phyloP scores from a whole-genome alignment of 2,113 vertebrate genomes.

The Elephantulus edwardii region DNA sequence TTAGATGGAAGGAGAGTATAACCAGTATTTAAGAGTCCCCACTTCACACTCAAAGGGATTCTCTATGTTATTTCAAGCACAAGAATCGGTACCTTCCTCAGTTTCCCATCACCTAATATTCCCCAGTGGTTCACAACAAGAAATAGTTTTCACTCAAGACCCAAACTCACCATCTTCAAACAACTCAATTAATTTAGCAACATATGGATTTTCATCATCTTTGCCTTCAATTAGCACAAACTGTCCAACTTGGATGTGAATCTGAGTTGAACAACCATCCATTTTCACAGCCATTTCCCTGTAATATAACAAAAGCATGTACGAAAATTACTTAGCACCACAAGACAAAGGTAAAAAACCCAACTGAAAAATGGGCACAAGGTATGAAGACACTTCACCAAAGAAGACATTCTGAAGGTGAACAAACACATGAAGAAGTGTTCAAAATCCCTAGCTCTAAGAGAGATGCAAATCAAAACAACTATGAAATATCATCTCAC shows the following conservation, averaged over 20 bases:
- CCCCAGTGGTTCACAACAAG: background rate
- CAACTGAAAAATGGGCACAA: no score
- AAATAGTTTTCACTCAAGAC: background rate
- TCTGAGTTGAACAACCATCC: slow-evolving; percentile 76
- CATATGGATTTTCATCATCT: slow-evolving; percentile 88
- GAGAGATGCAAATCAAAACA: no score
- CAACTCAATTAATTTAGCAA: slow-evolving; percentile 89
- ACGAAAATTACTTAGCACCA: background rate
- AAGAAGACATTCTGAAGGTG: no score
- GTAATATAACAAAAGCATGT: slow-evolving; percentile 46
- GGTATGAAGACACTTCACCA: no score
- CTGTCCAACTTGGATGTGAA: slow-evolving; percentile 84
- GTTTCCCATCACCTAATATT: background rate
- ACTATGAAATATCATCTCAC: no score
- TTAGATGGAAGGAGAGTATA: background rate
- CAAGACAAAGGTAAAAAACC: no score
- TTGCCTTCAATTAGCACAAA: slow-evolving; percentile 91
- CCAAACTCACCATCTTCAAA: slow-evolving; percentile 90
- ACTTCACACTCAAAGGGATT: background rate
- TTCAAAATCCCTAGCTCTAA: no score
- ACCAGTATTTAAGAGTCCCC: background rate
- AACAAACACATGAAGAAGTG: no score
- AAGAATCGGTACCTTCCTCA: background rate
- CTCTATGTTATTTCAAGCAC: background rate
- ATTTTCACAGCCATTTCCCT: slow-evolving; percentile 87